Evolutionary conservation across 2,797 vertebrate genomes (phyloP).

Genomic region (Avahi laniger): DNA sequence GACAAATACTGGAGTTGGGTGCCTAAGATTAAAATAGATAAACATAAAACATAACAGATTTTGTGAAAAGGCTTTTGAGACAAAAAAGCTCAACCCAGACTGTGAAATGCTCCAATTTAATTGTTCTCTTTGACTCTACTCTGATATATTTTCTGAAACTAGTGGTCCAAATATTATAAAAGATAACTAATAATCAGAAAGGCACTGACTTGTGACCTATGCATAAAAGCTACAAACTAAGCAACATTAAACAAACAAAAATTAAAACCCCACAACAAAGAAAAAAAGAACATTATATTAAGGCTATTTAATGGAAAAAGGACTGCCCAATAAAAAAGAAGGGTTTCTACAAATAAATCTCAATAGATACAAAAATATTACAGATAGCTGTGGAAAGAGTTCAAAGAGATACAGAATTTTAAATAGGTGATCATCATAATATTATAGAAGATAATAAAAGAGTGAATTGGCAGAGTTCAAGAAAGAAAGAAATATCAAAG

Average conservation of each 20-base stretch:
- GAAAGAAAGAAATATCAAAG: background rate
- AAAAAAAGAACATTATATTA: background rate
- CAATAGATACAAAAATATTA: background rate
- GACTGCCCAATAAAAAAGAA: background rate
- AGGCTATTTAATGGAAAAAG: background rate
- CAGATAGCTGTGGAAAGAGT: background rate
- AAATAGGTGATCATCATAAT: background rate
- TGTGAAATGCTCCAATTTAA: background rate
- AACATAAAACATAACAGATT: background rate
- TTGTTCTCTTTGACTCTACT: background rate
- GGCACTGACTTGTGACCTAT: background rate
- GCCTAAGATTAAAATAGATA: background rate
- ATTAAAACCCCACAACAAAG: background rate
- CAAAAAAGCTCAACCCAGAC: background rate
- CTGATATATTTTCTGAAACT: slow-evolving; percentile 3
- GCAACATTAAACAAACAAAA: background rate
- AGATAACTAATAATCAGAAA: background rate
- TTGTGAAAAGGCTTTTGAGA: background rate
- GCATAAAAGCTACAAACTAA: background rate
- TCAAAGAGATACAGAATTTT: background rate
- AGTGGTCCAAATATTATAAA: background rate
- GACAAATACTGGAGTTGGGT: background rate
- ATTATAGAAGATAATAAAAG: background rate
- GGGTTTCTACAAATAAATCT: background rate
- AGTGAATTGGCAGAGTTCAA: background rate